Percentiles rank a stretch among this genome's conserved stretches.
phyloP scores from a whole-genome alignment of 2,888 invertebrate genomes.

The Eupeodes luniger region DNA sequence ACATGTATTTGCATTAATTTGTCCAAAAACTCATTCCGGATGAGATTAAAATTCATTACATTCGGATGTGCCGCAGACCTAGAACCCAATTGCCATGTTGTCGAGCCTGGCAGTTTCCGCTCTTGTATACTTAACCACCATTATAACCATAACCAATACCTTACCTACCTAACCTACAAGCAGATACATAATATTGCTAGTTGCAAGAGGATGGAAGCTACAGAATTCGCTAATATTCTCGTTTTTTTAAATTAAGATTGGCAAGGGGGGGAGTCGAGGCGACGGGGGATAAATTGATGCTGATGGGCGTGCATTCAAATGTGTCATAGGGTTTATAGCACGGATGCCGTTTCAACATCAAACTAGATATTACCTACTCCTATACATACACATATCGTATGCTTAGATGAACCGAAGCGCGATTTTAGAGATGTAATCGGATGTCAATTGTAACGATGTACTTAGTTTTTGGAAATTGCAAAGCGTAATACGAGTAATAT shows the following conservation, averaged over 20 bases:
- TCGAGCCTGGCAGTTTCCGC: conserved; percentile 46
- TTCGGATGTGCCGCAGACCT: conserved; percentile 68
- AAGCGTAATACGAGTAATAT: conserved; percentile 4
- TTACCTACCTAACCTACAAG: too few relatives aligned
- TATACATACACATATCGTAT: background rate
- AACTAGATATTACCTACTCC: background rate
- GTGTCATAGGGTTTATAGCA: background rate
- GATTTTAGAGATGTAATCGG: conserved; percentile 67
- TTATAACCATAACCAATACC: too few relatives aligned
- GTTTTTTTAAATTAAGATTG: background rate
- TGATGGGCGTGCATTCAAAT: conserved; percentile 26
- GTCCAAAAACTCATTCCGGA: conserved; percentile 72
- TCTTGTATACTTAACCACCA: background rate
- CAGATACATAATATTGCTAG: background rate
- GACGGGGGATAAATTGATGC: background rate
- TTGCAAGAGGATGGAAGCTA: background rate
- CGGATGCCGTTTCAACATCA: conserved; percentile 20
- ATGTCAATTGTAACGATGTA: conserved; percentile 69
- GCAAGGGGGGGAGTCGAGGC: too few relatives aligned
- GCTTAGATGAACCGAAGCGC: conserved; percentile 31
- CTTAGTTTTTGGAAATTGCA: conserved; percentile 50
- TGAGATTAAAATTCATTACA: conserved; percentile 75
- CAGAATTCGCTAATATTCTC: conserved; percentile 17
- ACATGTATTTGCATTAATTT: conserved; percentile 75
- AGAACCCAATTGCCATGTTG: conserved; percentile 58